Base-by-base conservation (phyloP, 2,888 invertebrate species). In the Magallana nippona region DNA sequence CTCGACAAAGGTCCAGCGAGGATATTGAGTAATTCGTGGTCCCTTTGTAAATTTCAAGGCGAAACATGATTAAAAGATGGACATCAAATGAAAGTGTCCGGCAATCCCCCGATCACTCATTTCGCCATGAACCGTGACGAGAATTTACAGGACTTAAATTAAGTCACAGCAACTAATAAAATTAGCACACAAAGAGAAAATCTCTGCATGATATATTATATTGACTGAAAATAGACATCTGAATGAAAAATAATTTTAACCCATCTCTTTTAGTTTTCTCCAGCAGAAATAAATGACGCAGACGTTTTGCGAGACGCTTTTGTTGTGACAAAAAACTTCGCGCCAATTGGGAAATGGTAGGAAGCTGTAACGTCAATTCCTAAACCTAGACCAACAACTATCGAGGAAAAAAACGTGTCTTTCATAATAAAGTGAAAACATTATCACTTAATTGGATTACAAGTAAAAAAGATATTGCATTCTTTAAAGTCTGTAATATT, bases 401-500 rank as follows among this genome's bases (percentile, higher is more conserved):
- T 71, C 44, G 44, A 44, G 5, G 27, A 71, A 71, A 63, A 60
- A 81, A 81, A 82, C 22, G 55, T 82, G 82, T 71, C 82, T 82
- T 82, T 82, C 82, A 84, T 62, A 62, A 82, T 82, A 82, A 79
- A 82, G 83, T 78, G 83, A 85, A 85, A 83, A 85, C 78, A 78
- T 80, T 81, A 82, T 79, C 78, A 57, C 55, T 22, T 85, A 85
- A 85, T 85, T 85, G 57, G 83, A 85, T 85, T 83, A 85, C 22
- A 71, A 71, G 71, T 15, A 71, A 71, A 71, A 71, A 71, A 71
- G 71, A 71, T 71, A 71, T 71, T 71, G 22, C 27, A 71, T 71
- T 71, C 71, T 71, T 10, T 27, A 62, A 71, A 71, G 71, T 71
- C 71, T 71, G 71, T 27, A 71, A 71, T 71, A 71, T 71, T 22